Evolutionary conservation across 1,140 invertebrate species (phyloP).

Genomic region (Drosophila miranda): DNA sequence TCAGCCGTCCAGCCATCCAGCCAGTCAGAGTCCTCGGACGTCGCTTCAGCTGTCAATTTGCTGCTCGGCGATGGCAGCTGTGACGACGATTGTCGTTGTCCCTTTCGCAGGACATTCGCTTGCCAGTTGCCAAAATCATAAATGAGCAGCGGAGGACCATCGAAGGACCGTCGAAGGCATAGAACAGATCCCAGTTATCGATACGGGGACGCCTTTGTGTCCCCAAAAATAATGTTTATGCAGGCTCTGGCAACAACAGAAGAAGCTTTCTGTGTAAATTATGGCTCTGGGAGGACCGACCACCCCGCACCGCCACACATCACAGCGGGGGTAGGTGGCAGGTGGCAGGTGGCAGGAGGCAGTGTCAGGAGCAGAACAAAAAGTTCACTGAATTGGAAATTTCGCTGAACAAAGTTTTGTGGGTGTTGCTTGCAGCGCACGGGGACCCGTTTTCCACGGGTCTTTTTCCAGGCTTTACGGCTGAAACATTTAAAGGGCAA

Average conservation of each 20-base stretch:
- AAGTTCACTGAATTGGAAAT: slow-evolving; percentile 80
- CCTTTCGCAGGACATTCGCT: slow-evolving; percentile 38
- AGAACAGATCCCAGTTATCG: slow-evolving; percentile 17
- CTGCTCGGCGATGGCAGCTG: slow-evolving; percentile 47
- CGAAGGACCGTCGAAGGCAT: slow-evolving; percentile 10
- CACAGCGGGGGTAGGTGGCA: too few species aligned
- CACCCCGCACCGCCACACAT: too few species aligned
- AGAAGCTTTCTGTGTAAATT: slow-evolving; percentile 16
- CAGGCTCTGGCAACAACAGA: slow-evolving; percentile 24
- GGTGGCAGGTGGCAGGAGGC: slow-evolving; percentile 6
- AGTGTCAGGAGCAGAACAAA: slow-evolving; percentile 51
- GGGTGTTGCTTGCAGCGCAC: slow-evolving; percentile 12
- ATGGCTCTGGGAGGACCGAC: slow-evolving; percentile 4
- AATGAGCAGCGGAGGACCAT: slow-evolving; percentile 12
- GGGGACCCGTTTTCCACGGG: slow-evolving; percentile 25
- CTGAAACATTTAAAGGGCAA: slow-evolving; percentile 29
- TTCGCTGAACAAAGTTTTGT: slow-evolving; percentile 60
- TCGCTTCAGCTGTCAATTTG: slow-evolving; percentile 42
- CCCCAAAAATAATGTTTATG: slow-evolving; percentile 59
- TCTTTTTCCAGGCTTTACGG: slow-evolving; percentile 26
- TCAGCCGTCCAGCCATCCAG: slow-evolving; percentile 22
- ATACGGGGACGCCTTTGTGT: slow-evolving; percentile 38
- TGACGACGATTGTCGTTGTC: slow-evolving; percentile 45
- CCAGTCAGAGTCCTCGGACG: slow-evolving; percentile 12
- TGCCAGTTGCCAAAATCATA: slow-evolving; percentile 25